Evolutionary conservation across 2,888 invertebrate genomes (phyloP).

Genomic region (Liopterus haemorrhoidalis): DNA sequence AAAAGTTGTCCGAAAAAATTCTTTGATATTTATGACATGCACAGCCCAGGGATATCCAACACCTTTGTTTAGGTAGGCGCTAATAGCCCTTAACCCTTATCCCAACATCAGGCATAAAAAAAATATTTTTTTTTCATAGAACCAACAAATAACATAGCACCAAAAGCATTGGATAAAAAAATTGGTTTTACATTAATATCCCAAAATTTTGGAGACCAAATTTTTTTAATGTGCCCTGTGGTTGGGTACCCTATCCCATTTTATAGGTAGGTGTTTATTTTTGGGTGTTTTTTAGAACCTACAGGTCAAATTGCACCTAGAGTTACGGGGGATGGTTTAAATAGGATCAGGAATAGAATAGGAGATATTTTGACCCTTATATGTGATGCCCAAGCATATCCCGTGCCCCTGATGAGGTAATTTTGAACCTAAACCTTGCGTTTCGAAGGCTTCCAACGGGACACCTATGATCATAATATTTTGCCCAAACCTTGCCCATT

Average conservation of each 20-base stretch:
- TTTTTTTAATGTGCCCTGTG: slow-evolving; percentile 48
- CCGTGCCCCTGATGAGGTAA: slow-evolving; percentile 53
- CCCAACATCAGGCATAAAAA: neutral
- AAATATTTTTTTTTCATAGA: slow-evolving; percentile 49
- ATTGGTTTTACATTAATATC: slow-evolving; percentile 50
- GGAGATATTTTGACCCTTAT: slow-evolving; percentile 42
- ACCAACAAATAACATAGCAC: slow-evolving; percentile 62
- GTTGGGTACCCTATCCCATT: slow-evolving; percentile 41
- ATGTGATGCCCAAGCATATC: slow-evolving; percentile 54
- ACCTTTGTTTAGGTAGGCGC: too few species aligned
- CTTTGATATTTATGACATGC: too few species aligned
- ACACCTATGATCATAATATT: too few species aligned
- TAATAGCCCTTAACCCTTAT: too few species aligned
- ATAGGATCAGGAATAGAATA: slow-evolving; percentile 44
- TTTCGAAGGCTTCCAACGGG: too few species aligned
- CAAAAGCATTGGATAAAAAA: slow-evolving; percentile 49
- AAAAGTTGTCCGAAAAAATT: too few species aligned
- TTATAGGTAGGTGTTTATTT: slow-evolving; percentile 12
- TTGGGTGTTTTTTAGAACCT: slow-evolving; percentile 44
- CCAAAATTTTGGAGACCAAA: slow-evolving; percentile 41
- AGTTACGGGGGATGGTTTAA: slow-evolving; percentile 51
- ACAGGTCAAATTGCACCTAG: slow-evolving; percentile 50
- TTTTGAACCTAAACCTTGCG: too few species aligned
- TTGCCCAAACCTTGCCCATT: too few species aligned
- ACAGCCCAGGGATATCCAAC: too few species aligned